A percentile compares a stretch with the other conserved stretches of the same genome.
Conservation (phyloP, 2,113 vertebrate species). For the Cyprinodon brontotheroides region DNA sequence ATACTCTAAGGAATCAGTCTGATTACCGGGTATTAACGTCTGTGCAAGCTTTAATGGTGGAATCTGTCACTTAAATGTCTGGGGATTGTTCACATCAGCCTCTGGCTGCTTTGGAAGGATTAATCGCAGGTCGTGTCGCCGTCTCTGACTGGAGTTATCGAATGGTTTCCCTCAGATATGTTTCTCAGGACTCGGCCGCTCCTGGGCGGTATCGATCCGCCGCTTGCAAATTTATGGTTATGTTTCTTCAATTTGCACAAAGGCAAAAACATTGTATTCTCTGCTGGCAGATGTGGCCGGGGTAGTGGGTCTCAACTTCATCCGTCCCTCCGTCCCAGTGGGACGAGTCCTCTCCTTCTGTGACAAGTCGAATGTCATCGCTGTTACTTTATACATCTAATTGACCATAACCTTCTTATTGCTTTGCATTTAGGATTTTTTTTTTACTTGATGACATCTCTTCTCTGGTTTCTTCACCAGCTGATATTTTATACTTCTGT, state of each 20-base stretch:
- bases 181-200: slow-evolving; percentile 61
- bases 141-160: slow-evolving; percentile 61
- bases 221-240: slow-evolving; percentile 73
- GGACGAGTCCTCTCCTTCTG: slow-evolving; percentile 34
- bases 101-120: slow-evolving; percentile 58
- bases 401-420: slow-evolving; percentile 63
- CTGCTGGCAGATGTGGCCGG: slow-evolving; percentile 39
- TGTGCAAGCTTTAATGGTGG: slow-evolving; percentile 45
- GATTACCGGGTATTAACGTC: slow-evolving; percentile 48
- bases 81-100: slow-evolving; percentile 8
- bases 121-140: slow-evolving; percentile 53
- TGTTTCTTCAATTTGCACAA: slow-evolving; percentile 74
- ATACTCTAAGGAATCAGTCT: slow-evolving; percentile 52
- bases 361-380: slow-evolving; percentile 55
- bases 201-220: slow-evolving; percentile 65
- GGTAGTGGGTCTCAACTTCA: slow-evolving; percentile 32
- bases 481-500: slow-evolving; percentile 31
- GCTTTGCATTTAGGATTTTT: slow-evolving; percentile 40
- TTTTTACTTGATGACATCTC: slow-evolving; percentile 38
- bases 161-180: slow-evolving; percentile 68
- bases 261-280: slow-evolving; percentile 67
- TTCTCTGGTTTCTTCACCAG: slow-evolving; percentile 23
- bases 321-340: slow-evolving; percentile 25
- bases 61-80: slow-evolving; percentile 55
- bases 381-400: slow-evolving; percentile 64